Conservation (phyloP, 2,113 vertebrate genomes). For the Antidorcas marsupialis region DNA sequence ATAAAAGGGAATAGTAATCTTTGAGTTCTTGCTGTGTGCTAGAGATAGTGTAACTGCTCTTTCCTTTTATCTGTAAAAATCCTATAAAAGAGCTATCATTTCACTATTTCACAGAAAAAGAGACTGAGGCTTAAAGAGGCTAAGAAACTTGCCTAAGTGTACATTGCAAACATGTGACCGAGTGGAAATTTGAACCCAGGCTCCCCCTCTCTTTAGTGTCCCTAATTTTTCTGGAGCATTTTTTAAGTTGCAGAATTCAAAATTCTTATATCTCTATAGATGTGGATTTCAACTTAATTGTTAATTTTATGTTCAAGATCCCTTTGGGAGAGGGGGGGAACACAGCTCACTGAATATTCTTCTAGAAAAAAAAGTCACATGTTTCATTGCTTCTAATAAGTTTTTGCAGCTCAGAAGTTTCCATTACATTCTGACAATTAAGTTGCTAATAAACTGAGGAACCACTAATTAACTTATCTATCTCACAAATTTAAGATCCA, state of each 20-base stretch:
- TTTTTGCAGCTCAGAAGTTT: constrained; percentile 78
- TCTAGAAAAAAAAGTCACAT: constrained; percentile 58
- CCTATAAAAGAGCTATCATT: background rate
- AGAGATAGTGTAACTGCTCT: background rate
- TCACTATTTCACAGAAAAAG: background rate
- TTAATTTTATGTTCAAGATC: constrained; percentile 56
- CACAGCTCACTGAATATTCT: constrained; percentile 54
- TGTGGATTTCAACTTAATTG: background rate
- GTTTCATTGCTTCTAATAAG: constrained; percentile 70
- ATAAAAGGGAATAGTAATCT: background rate
- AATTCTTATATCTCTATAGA: background rate
- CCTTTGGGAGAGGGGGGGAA: background rate
- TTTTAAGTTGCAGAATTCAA: background rate
- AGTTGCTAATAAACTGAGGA: constrained; percentile 79
- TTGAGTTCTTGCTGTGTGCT: background rate
- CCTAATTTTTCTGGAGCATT: background rate
- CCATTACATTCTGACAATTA: constrained; percentile 78
- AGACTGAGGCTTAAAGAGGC: background rate
- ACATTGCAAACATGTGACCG: background rate
- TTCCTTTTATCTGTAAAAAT: background rate
- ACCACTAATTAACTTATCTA: constrained; percentile 73
- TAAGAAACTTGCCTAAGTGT: background rate
- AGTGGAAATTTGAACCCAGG: background rate
- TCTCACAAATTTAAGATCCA: constrained; percentile 66
- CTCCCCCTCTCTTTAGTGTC: background rate